Evolutionary conservation across 1,140 invertebrate species (phyloP).

Genomic region (Metopolophium dirhodum): DNA sequence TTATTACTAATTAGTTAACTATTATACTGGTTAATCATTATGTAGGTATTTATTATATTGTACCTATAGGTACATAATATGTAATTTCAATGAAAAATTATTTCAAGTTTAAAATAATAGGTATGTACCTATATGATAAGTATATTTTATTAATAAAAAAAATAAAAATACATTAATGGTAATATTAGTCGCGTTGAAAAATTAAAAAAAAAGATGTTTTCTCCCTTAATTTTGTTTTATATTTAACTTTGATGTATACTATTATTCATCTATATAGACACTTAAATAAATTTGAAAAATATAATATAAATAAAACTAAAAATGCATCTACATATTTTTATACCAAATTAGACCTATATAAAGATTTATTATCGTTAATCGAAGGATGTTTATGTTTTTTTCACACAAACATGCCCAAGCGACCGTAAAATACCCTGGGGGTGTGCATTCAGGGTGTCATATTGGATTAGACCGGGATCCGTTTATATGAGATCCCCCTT

Average conservation of each 20-base stretch:
- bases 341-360: conserved; percentile 31
- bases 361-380: conserved; percentile 24
- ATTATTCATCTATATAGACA: too few species aligned
- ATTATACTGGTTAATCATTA: not conserved
- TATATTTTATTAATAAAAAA: too few species aligned
- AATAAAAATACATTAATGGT: too few species aligned
- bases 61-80: not conserved
- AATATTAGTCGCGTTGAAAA: too few species aligned
- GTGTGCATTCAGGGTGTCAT: conserved; percentile 50
- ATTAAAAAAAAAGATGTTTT: too few species aligned
- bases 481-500: conserved; percentile 39
- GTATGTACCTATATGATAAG: too few species aligned
- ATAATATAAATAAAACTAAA: not conserved
- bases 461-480: conserved; percentile 36
- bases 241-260: too few species aligned
- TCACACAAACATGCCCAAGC: conserved; percentile 32
- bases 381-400: conserved; percentile 48
- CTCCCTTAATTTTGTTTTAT: too few species aligned
- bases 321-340: not conserved
- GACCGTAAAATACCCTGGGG: conserved; percentile 49
- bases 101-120: not conserved
- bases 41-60: not conserved
- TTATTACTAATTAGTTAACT: too few species aligned
- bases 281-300: not conserved
- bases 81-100: not conserved